Conservation (phyloP, 2,888 invertebrate genomes). For the Epinotia ramella region DNA sequence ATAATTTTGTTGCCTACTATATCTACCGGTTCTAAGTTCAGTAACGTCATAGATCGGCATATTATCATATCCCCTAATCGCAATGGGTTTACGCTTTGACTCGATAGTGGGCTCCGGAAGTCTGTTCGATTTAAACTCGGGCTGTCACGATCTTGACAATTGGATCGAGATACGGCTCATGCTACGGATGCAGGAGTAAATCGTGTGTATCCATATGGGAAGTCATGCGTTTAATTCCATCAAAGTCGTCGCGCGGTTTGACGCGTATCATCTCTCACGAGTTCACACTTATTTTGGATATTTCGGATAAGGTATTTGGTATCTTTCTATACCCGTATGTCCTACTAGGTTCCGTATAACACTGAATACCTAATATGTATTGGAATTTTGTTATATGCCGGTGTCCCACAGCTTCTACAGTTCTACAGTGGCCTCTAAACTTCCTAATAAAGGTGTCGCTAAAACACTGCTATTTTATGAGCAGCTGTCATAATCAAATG, state of each 20-base stretch:
- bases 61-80: too few species aligned
- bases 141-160: background rate
- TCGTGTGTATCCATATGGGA: constrained; percentile 12
- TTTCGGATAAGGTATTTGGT: background rate
- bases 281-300: background rate
- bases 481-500: too few species aligned
- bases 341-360: too few species aligned
- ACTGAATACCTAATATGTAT: too few species aligned
- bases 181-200: background rate
- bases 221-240: constrained; percentile 1
- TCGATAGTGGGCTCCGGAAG: background rate
- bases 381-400: too few species aligned
- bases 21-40: too few species aligned
- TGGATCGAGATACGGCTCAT: background rate
- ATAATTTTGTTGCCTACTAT: too few species aligned
- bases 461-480: too few species aligned
- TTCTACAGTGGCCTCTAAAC: too few species aligned
- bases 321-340: background rate
- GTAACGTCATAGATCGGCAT: too few species aligned
- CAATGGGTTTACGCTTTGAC: background rate
- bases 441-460: too few species aligned
- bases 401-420: too few species aligned
- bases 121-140: background rate
- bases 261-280: constrained; percentile 2
- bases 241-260: constrained; percentile 7